Evolutionary conservation across 2,113 vertebrate genomes (phyloP), one percentile per base, ranked within the genome.

Genomic region (Urocitellus parryii): DNA sequence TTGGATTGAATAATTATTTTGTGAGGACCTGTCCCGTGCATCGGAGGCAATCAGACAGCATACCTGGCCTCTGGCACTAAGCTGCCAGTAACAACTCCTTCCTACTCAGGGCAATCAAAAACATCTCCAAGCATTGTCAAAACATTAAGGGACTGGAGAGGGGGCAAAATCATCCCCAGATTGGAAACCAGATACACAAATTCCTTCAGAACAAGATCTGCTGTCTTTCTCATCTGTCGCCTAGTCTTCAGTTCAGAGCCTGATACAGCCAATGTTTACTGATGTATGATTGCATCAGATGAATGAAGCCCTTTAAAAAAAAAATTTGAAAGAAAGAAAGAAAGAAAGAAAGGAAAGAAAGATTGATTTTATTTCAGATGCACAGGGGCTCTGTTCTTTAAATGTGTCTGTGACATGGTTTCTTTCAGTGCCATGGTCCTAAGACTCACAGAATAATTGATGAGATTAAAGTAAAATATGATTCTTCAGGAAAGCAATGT

Each of bases 121-220:
- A 45, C 17, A 20, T 93, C 68, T 76, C 73, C 42, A 45, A 91
- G 70, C 68, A 6, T 14, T 32, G 29, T 45, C 74, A n/a, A 45
- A 3, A 39, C 63, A 20, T 58, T 58, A 25, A 70, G 13, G 1
- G 32, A 12, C 11, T 32, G 8, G 61, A 45, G 10, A n/a, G 20
- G 77, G n/a, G 24, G 37, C 76, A 27, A 0, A 0, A 2, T 53
- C 56, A 14, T n/a, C 68, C 61, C 61, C 25, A 24, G n/a, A 1
- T 8, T 18, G 12, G 58, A n/a, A 42, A 8, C 5, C 34, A 24
- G 32, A 2, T 20, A 1, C 3, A 37, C 12, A n/a, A 39, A 51
- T 51, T 25, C 86, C 77, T 11, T 2, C 1, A 24, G 68, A n/a
- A 34, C 25, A 0, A 12, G 42, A 25, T 27, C 80, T 68, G 27